These are phyloP conservation scores for Catharus minimus DNA, from an alignment of 2,113 vertebrate species.

Conservation along the genomic window DNA sequence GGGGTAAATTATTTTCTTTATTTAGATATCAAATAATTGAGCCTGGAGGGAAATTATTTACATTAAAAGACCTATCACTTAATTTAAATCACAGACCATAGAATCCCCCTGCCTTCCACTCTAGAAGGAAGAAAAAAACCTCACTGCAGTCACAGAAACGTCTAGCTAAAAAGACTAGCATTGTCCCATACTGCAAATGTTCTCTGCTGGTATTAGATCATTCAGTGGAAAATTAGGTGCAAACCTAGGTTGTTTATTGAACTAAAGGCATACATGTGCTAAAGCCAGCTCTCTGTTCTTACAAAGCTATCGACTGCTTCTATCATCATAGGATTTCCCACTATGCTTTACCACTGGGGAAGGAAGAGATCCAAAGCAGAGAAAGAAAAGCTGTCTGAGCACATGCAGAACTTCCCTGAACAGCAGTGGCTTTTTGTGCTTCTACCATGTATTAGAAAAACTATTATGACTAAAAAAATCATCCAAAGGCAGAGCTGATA, in stretches of 20 bases:
- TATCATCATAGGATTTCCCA: conserved; percentile 42
- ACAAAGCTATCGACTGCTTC: conserved; percentile 46
- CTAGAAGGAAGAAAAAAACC: background rate
- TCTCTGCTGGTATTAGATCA: conserved; percentile 30
- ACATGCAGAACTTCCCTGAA: conserved; percentile 46
- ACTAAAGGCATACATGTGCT: conserved; percentile 30
- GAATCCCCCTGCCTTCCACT: background rate
- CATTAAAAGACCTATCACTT: background rate
- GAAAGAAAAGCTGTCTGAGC: conserved; percentile 40
- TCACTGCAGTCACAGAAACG: background rate
- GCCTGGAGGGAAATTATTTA: background rate
- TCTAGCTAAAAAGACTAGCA: background rate
- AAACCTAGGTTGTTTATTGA: conserved; percentile 55
- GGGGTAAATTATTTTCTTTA: background rate
- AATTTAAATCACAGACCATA: background rate
- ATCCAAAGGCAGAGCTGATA: background rate
- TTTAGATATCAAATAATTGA: background rate
- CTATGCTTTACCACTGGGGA: conserved; percentile 33
- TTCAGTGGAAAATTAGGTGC: conserved; percentile 38
- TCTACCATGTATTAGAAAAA: conserved; percentile 8
- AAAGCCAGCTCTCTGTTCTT: conserved; percentile 32
- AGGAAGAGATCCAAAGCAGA: conserved; percentile 51
- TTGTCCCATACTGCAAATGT: background rate
- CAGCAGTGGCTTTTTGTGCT: conserved; percentile 45
- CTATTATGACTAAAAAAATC: background rate